Conservation (phyloP, 2,113 vertebrate species). For the Oenanthe melanoleuca region DNA sequence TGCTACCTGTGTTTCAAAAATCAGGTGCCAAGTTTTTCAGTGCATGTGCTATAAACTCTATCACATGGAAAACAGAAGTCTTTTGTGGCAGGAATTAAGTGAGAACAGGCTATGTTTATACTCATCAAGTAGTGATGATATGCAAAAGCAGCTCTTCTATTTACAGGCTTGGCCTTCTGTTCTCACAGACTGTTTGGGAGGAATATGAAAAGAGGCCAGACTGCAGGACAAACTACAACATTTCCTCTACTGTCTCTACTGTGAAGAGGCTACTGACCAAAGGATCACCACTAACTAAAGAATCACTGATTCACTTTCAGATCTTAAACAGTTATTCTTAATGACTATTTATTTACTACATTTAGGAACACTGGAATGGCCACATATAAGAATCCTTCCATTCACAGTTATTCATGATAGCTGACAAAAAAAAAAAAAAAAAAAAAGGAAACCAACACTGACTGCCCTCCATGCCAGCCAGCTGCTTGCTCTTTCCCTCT, state of each 20-base stretch:
- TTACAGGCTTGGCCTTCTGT: not conserved
- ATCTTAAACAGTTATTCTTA: not conserved
- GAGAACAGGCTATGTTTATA: slow-evolving; percentile 6
- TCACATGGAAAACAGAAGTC: not conserved
- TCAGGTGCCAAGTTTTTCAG: not conserved
- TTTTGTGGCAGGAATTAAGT: not conserved
- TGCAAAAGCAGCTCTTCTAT: not conserved
- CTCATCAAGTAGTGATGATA: not conserved
- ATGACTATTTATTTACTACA: not conserved
- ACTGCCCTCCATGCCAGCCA: not conserved
- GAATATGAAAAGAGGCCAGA: not conserved
- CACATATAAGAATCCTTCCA: not conserved
- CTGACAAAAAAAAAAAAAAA: not conserved
- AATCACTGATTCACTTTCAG: not conserved
- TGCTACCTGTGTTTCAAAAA: not conserved
- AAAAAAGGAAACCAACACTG: not conserved
- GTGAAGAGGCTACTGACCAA: not conserved
- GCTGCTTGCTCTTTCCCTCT: slow-evolving; percentile 8
- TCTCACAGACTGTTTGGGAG: not conserved
- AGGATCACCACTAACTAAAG: not conserved
- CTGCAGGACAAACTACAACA: not conserved
- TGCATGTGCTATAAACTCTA: not conserved
- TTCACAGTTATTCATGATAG: not conserved
- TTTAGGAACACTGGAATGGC: not conserved
- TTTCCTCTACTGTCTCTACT: not conserved